These are phyloP conservation scores for Cyclura pinguis DNA, from an alignment of 2,797 vertebrate genomes.

Conservation along the genomic window DNA sequence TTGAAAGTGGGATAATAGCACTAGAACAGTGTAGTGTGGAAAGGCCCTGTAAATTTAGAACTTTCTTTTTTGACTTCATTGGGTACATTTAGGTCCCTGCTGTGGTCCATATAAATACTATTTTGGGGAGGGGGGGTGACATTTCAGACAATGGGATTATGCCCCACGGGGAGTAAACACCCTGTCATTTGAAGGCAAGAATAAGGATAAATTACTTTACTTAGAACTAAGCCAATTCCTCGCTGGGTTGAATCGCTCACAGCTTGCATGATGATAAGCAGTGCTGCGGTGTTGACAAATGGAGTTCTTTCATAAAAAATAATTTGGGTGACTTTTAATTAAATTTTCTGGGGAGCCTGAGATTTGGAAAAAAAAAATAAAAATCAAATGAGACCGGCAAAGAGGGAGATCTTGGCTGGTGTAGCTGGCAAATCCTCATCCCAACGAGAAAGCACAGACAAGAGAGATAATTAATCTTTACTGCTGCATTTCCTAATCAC, in stretches of 20 bases:
- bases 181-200: conserved; percentile 78
- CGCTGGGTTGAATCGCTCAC: conserved; percentile 71
- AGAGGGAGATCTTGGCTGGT: background rate
- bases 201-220: conserved; percentile 78
- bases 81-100: conserved; percentile 67
- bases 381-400: conserved; percentile 3
- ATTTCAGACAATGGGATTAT: conserved; percentile 77
- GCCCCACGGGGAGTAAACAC: conserved; percentile 73
- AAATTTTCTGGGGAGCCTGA: conserved; percentile 63
- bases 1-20: too few relatives aligned
- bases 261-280: conserved; percentile 72
- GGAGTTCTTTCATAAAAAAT: conserved; percentile 75
- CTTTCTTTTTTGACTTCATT: conserved; percentile 38
- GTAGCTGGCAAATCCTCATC: background rate
- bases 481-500: background rate
- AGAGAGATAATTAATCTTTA: background rate
- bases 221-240: conserved; percentile 74
- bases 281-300: conserved; percentile 72
- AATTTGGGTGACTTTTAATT: conserved; percentile 76
- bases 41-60: background rate
- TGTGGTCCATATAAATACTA: conserved; percentile 70
- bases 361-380: conserved; percentile 49
- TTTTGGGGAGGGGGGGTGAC: conserved; percentile 50
- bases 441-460: background rate
- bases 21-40: too few relatives aligned